Conservation (phyloP, 2,113 vertebrate species). For the Isurus oxyrinchus region DNA sequence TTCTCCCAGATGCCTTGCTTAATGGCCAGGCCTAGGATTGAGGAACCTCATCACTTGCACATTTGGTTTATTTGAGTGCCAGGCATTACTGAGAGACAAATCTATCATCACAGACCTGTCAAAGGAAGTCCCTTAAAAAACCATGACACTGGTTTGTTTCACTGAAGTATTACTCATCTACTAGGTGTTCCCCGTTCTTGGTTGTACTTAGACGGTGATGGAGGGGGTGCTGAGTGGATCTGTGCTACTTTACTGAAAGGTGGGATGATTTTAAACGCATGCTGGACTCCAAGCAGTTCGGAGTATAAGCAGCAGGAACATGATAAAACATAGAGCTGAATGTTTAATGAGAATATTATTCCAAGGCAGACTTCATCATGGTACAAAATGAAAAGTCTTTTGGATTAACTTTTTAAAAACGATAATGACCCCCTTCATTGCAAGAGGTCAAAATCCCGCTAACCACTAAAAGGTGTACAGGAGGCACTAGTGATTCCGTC, state of each 20-base stretch:
- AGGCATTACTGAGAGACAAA: conserved; percentile 19
- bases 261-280: background rate
- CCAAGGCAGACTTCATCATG: background rate
- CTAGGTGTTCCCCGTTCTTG: background rate
- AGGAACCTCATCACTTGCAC: background rate
- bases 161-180: background rate
- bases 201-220: background rate
- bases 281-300: background rate
- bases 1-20: conserved; percentile 24
- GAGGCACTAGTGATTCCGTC: background rate
- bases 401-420: background rate
- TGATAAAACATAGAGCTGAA: background rate
- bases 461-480: background rate
- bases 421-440: background rate
- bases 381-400: background rate
- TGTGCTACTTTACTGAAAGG: background rate
- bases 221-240: background rate
- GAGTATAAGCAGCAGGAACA: background rate
- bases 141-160: background rate
- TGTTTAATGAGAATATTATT: background rate
- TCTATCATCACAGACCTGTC: background rate
- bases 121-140: background rate
- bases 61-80: conserved; percentile 9
- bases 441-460: background rate
- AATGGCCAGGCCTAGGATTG: background rate